phyloP scores from a whole-genome alignment of 2,797 vertebrate species.

The Spondyliosoma cantharus region DNA sequence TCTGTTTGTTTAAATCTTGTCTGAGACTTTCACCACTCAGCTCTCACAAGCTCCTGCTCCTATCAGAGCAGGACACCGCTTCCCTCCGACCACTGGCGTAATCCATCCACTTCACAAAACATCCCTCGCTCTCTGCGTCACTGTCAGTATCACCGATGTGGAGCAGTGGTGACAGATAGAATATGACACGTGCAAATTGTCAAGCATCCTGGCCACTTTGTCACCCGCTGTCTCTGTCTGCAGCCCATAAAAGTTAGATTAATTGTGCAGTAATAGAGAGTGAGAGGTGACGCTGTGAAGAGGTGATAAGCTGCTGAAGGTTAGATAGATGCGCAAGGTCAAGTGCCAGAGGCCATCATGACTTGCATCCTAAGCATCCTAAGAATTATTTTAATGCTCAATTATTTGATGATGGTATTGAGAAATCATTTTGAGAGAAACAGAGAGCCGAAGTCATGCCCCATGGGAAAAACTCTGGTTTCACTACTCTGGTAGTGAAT shows the following conservation, averaged over 20 bases:
- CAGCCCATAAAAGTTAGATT: conserved; percentile 11
- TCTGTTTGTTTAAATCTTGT: conserved; percentile 84
- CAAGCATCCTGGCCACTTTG: conserved; percentile 34
- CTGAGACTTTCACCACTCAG: conserved; percentile 79
- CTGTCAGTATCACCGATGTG: neutral
- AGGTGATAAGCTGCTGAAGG: conserved; percentile 36
- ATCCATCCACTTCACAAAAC: conserved; percentile 14
- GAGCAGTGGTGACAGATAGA: conserved; percentile 41
- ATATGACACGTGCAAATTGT: conserved; percentile 53
- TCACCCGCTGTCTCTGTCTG: conserved; percentile 28
- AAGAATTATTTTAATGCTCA: too few relatives aligned
- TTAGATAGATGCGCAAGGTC: conserved; percentile 24
- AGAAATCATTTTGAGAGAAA: too few relatives aligned
- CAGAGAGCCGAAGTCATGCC: too few relatives aligned
- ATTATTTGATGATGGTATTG: too few relatives aligned
- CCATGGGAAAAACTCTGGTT: too few relatives aligned
- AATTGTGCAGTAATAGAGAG: conserved; percentile 26
- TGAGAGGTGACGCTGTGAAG: conserved; percentile 28
- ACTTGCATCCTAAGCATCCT: neutral
- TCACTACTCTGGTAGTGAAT: too few relatives aligned
- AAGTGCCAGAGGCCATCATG: conserved; percentile 26
- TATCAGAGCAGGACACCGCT: conserved; percentile 28
- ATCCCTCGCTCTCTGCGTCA: conserved; percentile 6
- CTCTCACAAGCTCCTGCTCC: conserved; percentile 58
- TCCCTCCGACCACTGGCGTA: conserved; percentile 13